Base-by-base conservation (phyloP, 1,140 invertebrate species). In the Phocides pigmalion region DNA sequence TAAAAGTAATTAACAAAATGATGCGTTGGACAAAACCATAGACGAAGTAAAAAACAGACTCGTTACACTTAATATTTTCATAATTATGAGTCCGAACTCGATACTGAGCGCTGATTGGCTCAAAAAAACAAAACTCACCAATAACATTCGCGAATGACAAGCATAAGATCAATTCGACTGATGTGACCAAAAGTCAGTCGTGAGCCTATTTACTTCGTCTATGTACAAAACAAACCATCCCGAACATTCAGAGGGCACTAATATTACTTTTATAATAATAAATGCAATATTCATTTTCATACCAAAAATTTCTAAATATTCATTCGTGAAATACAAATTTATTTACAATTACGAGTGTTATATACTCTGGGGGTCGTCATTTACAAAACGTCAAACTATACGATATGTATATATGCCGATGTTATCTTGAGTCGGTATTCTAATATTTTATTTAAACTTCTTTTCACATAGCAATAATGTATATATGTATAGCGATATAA, bases 1-100 rank as follows among this genome's bases (percentile, higher is more conserved):
- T 90, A 90, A 90, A 66, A 82, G 74, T 84, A 84, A 81, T 81
- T 76, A 90, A 90, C 88, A 90, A 90, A 89, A 90, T 81, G 73
- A 72, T 66, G 66, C 63, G 76, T 62, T 72, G 76, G 75, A 79
- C 66, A 84, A n/a, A 28, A 28, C 25, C 25, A 28, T 8, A 28
- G 25, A 28, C 25, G 25, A 28, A 28, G 25, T 28, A 28, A 28
- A 28, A 28, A 28, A 28, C 9, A 28, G 25, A 28, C 9, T 1
- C 9, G 9, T 4, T 8, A 28, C 9, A 28, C 4, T 4, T 28
- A 1, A 28, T 28, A 28, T 3, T 6, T 28, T 28, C 9, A 4
- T 3, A 28, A 28, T 8, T 22, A 28, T 28, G 1, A 28, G 25
- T 28, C 25, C 9, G 25, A 8, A 0, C 5, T 1, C 25, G 25